These are phyloP conservation scores for Nephrotoma appendiculata DNA, from an alignment of 2,888 invertebrate genomes.

Conservation along the genomic window DNA sequence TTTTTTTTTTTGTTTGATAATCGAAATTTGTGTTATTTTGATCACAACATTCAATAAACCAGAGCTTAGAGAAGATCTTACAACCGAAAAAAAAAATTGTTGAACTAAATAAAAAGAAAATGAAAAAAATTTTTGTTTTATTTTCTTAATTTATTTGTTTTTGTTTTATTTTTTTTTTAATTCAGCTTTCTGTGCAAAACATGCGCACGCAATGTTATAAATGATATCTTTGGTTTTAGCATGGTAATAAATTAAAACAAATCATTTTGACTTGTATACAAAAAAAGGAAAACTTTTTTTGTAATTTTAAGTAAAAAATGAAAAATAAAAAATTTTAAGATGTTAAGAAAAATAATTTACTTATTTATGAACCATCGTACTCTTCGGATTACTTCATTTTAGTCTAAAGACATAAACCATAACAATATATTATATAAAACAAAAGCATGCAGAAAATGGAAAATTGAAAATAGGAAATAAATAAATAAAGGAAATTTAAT, in stretches of 20 bases:
- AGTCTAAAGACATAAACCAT: not conserved
- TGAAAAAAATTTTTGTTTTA: not conserved
- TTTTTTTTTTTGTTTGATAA: not conserved
- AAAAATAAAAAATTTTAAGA: not conserved
- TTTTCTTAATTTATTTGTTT: not conserved
- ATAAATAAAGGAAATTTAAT: not conserved
- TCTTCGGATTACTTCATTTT: not conserved
- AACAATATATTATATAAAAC: not conserved
- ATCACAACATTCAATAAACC: not conserved
- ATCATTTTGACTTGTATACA: not conserved
- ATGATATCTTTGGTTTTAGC: slow-evolving; percentile 13
- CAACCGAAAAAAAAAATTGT: not conserved
- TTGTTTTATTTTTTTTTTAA: not conserved
- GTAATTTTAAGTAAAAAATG: not conserved
- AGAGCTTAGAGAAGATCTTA: not conserved
- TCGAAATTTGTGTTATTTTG: not conserved
- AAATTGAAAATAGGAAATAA: not conserved
- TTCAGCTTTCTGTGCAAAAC: slow-evolving; percentile 6
- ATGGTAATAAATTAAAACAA: slow-evolving; percentile 11
- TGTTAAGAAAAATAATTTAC: not conserved
- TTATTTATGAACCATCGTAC: not conserved
- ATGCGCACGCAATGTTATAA: slow-evolving; percentile 15
- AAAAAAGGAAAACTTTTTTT: not conserved
- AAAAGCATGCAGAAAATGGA: not conserved
- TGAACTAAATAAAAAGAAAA: not conserved